A percentile compares a stretch with the other conserved stretches of the same genome.
phyloP scores from a whole-genome alignment of 2,888 invertebrate genomes.

The Cataglyphis altisquamis region DNA sequence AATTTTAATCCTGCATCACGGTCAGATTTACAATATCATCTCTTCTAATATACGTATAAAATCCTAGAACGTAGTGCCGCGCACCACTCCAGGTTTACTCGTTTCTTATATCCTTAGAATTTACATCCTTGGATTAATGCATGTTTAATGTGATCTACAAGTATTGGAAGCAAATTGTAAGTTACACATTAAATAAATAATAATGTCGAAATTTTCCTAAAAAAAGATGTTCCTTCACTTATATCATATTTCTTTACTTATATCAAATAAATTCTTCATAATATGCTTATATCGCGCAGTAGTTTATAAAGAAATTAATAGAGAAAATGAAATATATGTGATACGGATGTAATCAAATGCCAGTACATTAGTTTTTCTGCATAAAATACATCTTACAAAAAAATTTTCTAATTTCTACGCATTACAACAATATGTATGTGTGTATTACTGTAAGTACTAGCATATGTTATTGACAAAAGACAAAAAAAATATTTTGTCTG shows the following conservation, averaged over 20 bases:
- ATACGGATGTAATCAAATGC: conserved; percentile 6
- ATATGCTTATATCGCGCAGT: not conserved
- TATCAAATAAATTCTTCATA: not conserved
- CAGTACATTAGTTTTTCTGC: conserved; percentile 25
- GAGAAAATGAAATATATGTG: not conserved
- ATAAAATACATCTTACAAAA: conserved; percentile 40
- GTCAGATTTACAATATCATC: conserved; percentile 1
- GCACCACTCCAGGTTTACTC: conserved; percentile 62
- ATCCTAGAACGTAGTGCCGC: conserved; percentile 57
- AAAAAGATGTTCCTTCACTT: not conserved
- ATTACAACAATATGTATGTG: not conserved
- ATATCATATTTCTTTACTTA: not conserved
- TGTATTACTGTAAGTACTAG: conserved; percentile 25
- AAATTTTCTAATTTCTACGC: conserved; percentile 1
- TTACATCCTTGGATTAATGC: not conserved
- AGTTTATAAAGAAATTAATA: conserved; percentile 30
- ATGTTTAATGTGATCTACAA: not conserved
- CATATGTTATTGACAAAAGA: conserved; percentile 15
- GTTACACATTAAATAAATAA: conserved; percentile 17
- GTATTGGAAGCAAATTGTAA: conserved; percentile 9
- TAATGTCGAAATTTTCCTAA: not conserved
- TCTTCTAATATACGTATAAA: conserved; percentile 47
- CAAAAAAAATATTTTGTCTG: conserved; percentile 23
- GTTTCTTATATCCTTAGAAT: not conserved
- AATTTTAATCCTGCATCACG: not conserved